phyloP scores from a whole-genome alignment of 2,797 vertebrate genomes.

The Coreius guichenoti region DNA sequence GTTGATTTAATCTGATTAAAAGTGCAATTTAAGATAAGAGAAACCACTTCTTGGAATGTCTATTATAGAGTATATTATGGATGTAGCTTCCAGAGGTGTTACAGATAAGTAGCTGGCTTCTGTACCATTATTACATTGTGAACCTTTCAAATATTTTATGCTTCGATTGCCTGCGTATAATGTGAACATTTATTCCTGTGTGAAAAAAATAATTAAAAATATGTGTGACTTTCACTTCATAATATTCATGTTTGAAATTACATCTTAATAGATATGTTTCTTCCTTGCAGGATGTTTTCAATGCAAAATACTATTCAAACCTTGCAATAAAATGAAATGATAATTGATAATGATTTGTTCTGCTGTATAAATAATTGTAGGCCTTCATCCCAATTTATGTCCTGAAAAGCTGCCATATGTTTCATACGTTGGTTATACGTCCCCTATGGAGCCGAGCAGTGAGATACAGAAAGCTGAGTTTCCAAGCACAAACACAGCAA shows the following conservation, averaged over 20 bases:
- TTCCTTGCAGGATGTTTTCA: conserved; percentile 32
- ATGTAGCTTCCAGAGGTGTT: conserved; percentile 48
- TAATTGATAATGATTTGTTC: conserved; percentile 7
- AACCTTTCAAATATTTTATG: conserved; percentile 41
- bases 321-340: conserved; percentile 53
- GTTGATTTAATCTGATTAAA: conserved; percentile 20
- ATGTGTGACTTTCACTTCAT: conserved; percentile 36
- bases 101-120: conserved; percentile 41
- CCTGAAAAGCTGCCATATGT: background rate
- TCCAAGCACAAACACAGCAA: conserved; percentile 81
- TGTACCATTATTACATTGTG: conserved; percentile 53
- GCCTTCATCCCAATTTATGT: background rate
- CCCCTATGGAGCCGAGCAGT: conserved; percentile 77
- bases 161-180: conserved; percentile 44
- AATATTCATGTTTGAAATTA: conserved; percentile 29
- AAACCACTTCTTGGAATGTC: conserved; percentile 5
- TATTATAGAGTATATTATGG: conserved; percentile 12
- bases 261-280: conserved; percentile 28
- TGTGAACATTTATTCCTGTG: conserved; percentile 37
- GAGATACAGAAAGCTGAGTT: conserved; percentile 78
- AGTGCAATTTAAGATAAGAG: conserved; percentile 36
- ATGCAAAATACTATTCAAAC: conserved; percentile 33
- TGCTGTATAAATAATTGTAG: background rate
- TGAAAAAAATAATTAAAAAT: conserved; percentile 13
- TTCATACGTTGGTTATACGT: conserved; percentile 63